A percentile compares a stretch with the other conserved stretches of the same genome.
Conservation (phyloP, 1,140 invertebrate genomes). For the Lordiphosa clarofinis region DNA sequence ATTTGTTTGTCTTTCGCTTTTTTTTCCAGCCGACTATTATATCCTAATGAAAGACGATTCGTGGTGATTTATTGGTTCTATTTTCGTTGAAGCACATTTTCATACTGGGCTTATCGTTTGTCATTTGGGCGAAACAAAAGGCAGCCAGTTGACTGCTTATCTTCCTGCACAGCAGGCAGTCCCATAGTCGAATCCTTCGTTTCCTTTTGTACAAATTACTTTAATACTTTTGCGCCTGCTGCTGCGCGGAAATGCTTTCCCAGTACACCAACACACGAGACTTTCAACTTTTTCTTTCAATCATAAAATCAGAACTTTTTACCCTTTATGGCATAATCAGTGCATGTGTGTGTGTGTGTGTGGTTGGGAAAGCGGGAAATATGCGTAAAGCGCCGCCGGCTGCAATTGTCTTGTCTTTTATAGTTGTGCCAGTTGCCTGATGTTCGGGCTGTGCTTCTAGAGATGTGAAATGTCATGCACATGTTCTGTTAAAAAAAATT, state of each 20-base stretch:
- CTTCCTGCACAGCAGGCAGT: constrained; percentile 59
- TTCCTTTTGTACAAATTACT: constrained; percentile 64
- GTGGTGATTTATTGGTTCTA: constrained; percentile 58
- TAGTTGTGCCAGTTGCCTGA: constrained; percentile 52
- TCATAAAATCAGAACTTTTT: constrained; percentile 76
- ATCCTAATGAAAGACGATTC: constrained; percentile 37
- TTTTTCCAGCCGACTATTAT: background rate
- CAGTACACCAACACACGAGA: constrained; percentile 33
- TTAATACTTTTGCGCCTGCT: constrained; percentile 69
- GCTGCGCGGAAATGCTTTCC: constrained; percentile 63
- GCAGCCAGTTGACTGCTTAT: constrained; percentile 46
- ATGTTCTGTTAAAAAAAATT: constrained; percentile 7
- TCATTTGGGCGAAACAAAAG: constrained; percentile 31
- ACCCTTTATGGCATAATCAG: constrained; percentile 74
- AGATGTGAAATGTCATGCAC: constrained; percentile 17
- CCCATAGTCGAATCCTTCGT: constrained; percentile 6
- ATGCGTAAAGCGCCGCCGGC: constrained; percentile 38
- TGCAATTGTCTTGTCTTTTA: constrained; percentile 74
- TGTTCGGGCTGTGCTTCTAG: constrained; percentile 5
- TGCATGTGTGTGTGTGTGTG: constrained; percentile 39
- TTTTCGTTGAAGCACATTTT: constrained; percentile 25
- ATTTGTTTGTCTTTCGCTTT: constrained; percentile 9
- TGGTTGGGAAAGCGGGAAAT: constrained; percentile 4
- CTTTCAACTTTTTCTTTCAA: constrained; percentile 64
- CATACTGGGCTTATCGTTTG: constrained; percentile 41